Conservation (phyloP, 2,113 vertebrate genomes). For the Vimba vimba region DNA sequence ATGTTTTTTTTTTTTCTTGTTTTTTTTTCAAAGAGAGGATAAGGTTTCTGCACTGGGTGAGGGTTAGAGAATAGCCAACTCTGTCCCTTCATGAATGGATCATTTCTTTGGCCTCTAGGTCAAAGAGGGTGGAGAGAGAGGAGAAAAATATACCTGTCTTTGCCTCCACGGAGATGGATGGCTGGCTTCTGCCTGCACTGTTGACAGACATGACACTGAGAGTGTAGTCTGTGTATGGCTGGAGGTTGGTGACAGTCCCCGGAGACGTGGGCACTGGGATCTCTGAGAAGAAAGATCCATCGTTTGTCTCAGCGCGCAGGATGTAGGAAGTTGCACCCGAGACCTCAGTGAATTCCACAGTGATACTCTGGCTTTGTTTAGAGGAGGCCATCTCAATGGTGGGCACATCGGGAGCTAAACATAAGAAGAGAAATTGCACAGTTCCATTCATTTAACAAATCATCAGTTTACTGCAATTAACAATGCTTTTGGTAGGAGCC, state of each 20-base stretch:
- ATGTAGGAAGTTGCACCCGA: constrained; percentile 81
- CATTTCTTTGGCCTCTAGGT: constrained; percentile 43
- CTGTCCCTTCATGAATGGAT: constrained; percentile 52
- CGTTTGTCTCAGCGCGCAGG: constrained; percentile 72
- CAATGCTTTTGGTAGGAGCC: background rate
- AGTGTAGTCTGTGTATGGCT: constrained; percentile 82
- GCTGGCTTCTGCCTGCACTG: constrained; percentile 81
- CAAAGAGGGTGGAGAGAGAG: constrained; percentile 21
- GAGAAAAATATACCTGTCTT: constrained; percentile 83
- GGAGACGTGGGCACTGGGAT: constrained; percentile 78
- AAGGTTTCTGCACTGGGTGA: constrained; percentile 55
- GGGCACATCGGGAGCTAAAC: constrained; percentile 81
- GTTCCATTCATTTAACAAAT: background rate
- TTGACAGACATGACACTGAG: constrained; percentile 84
- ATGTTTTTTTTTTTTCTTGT: background rate
- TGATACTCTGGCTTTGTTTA: constrained; percentile 86
- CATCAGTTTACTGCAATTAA: background rate
- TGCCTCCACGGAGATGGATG: constrained; percentile 77
- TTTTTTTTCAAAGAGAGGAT: constrained; percentile 66
- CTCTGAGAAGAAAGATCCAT: constrained; percentile 77
- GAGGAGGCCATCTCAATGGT: constrained; percentile 81
- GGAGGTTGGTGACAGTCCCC: constrained; percentile 78
- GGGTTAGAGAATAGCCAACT: constrained; percentile 50
- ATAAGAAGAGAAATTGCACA: background rate
- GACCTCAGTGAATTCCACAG: constrained; percentile 78